These are phyloP conservation scores for Drosophila vallismaia DNA, from an alignment of 2,888 invertebrate species.

Conservation along the genomic window DNA sequence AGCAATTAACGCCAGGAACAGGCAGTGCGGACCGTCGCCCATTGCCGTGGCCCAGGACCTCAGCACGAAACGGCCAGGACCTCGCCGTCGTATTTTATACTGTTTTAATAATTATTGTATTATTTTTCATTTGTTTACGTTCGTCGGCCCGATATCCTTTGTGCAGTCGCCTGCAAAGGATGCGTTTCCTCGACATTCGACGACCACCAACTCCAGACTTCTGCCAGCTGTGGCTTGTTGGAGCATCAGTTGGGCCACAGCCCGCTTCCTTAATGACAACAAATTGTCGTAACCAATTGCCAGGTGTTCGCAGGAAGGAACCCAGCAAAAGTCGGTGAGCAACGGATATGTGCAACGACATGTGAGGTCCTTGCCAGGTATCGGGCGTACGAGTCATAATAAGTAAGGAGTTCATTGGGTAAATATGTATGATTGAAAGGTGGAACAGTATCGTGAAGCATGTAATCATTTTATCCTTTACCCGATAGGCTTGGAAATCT, in stretches of 20 bases:
- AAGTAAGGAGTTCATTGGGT: slow-evolving; percentile 14
- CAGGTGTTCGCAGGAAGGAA: slow-evolving; percentile 57
- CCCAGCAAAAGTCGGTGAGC: slow-evolving; percentile 32
- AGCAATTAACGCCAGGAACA: slow-evolving; percentile 70
- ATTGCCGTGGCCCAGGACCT: slow-evolving; percentile 7
- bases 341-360: neutral
- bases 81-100: slow-evolving; percentile 46
- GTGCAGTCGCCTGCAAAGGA: slow-evolving; percentile 24
- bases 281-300: slow-evolving; percentile 67
- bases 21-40: slow-evolving; percentile 39
- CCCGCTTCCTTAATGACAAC: slow-evolving; percentile 62
- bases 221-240: slow-evolving; percentile 33
- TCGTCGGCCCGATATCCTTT: slow-evolving; percentile 35
- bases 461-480: no score
- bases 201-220: slow-evolving; percentile 2
- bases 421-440: slow-evolving; percentile 24
- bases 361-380: neutral
- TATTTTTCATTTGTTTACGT: slow-evolving; percentile 76
- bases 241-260: slow-evolving; percentile 30
- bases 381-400: slow-evolving; percentile 8
- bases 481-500: no score
- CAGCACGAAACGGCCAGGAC: neutral
- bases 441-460: neutral
- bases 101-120: slow-evolving; percentile 74
- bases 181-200: slow-evolving; percentile 5